These are phyloP conservation scores for Protomyctophum bolini DNA, from an alignment of 2,113 vertebrate species.

Conservation along the genomic window DNA sequence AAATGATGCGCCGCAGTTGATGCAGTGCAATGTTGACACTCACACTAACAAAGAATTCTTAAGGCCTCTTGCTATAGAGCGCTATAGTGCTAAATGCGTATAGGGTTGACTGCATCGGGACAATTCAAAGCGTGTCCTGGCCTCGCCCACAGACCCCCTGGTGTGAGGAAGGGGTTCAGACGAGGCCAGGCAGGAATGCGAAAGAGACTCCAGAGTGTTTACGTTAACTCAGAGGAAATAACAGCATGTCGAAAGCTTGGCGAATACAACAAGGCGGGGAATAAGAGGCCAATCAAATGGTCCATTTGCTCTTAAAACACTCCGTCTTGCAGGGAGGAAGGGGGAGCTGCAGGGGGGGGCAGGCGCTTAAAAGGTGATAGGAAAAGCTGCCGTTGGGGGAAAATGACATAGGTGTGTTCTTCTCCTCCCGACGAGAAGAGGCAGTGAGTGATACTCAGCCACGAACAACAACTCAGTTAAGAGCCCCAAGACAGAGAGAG, in stretches of 20 bases:
- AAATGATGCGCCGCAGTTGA: too few species aligned
- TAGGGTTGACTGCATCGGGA: too few species aligned
- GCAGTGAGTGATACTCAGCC: slow-evolving; percentile 33
- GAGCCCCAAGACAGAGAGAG: slow-evolving; percentile 34
- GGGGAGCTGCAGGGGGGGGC: background rate
- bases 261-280: slow-evolving; percentile 47
- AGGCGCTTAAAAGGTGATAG: slow-evolving; percentile 1
- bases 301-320: slow-evolving; percentile 59
- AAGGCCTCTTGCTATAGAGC: too few species aligned
- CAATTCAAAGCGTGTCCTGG: too few species aligned
- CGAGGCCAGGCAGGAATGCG: slow-evolving; percentile 21
- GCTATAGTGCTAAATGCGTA: too few species aligned
- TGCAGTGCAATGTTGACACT: too few species aligned
- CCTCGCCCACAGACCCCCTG: too few species aligned
- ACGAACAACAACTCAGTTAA: slow-evolving; percentile 56
- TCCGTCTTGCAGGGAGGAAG: slow-evolving; percentile 17
- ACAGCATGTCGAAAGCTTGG: slow-evolving; percentile 40
- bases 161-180: slow-evolving; percentile 42
- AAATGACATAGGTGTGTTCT: background rate
- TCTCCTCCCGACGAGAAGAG: slow-evolving; percentile 14
- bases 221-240: slow-evolving; percentile 35
- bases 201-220: background rate
- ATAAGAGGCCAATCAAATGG: slow-evolving; percentile 61
- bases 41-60: too few species aligned
- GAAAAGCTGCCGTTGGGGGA: slow-evolving; percentile 9